These are phyloP conservation scores for Megathymus violae DNA, from an alignment of 1,140 invertebrate species.

Conservation along the genomic window DNA sequence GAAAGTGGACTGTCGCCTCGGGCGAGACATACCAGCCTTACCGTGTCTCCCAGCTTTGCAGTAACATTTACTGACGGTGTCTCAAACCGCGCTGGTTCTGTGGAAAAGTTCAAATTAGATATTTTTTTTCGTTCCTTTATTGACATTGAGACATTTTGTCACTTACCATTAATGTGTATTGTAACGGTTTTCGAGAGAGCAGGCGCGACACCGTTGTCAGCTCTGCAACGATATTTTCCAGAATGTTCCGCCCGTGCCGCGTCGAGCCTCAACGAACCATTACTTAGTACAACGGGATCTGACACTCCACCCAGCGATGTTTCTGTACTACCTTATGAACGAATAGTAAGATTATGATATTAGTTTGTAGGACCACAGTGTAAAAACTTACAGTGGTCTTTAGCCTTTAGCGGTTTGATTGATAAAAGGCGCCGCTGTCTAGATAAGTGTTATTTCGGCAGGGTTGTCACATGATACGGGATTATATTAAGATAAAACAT, in stretches of 20 bases:
- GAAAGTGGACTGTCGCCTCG: slow-evolving; percentile 93
- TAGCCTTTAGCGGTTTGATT: too few relatives aligned
- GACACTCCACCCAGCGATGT: slow-evolving; percentile 71
- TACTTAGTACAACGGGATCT: slow-evolving; percentile 83
- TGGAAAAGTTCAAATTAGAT: slow-evolving; percentile 18
- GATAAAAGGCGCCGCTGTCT: too few relatives aligned
- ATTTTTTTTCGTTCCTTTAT: too few relatives aligned
- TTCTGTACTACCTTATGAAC: slow-evolving; percentile 69
- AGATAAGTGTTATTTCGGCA: too few relatives aligned
- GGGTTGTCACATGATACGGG: too few relatives aligned
- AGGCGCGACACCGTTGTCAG: slow-evolving; percentile 93
- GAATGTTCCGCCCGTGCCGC: slow-evolving; percentile 89
- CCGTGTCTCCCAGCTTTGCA: slow-evolving; percentile 87
- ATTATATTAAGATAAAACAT: too few relatives aligned
- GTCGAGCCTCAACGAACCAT: slow-evolving; percentile 89
- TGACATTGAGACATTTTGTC: too few relatives aligned
- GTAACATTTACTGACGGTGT: slow-evolving; percentile 88
- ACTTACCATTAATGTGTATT: slow-evolving; percentile 91
- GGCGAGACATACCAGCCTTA: slow-evolving; percentile 91
- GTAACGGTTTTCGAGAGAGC: slow-evolving; percentile 90
- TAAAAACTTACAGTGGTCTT: too few relatives aligned
- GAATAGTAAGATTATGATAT: slow-evolving; percentile 33
- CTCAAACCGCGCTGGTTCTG: slow-evolving; percentile 92
- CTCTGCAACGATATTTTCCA: slow-evolving; percentile 93
- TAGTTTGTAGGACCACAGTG: background rate